Percentiles rank a stretch among this genome's conserved stretches.
Evolutionary conservation across 2,888 invertebrate species (phyloP).

Genomic region (Caenorhabditis japonica): DNA sequence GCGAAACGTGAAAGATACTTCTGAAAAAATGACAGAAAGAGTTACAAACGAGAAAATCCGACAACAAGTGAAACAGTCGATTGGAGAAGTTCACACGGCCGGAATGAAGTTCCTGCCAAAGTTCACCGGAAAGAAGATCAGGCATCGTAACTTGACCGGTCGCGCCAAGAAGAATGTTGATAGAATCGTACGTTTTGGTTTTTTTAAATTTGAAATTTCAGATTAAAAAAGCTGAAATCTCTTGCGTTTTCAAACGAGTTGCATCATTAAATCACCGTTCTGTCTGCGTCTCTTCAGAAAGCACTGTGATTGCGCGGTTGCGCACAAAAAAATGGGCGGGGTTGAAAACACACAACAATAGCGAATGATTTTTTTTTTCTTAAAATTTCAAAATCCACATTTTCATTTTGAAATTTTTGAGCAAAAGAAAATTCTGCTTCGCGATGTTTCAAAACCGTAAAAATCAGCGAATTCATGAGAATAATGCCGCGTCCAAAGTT

Average conservation of each 20-base stretch:
- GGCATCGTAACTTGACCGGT: slow-evolving; percentile 65
- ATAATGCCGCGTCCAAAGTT: too few relatives aligned
- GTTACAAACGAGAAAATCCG: slow-evolving; percentile 59
- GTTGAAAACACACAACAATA: too few relatives aligned
- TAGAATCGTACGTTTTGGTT: slow-evolving; percentile 20
- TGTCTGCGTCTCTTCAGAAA: too few relatives aligned
- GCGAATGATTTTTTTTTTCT: neutral
- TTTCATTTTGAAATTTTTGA: too few relatives aligned
- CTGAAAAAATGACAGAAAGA: slow-evolving; percentile 51
- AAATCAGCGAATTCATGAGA: too few relatives aligned
- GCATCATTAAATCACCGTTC: too few relatives aligned
- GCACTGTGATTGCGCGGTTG: too few relatives aligned
- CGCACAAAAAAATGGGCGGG: too few relatives aligned
- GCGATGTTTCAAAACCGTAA: too few relatives aligned
- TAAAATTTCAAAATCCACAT: neutral
- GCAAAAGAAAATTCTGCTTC: too few relatives aligned
- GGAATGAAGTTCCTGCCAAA: slow-evolving; percentile 74
- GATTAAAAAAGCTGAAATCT: neutral
- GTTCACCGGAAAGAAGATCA: slow-evolving; percentile 71
- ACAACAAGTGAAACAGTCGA: slow-evolving; percentile 67
- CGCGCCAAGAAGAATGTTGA: slow-evolving; percentile 60
- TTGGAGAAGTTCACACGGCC: slow-evolving; percentile 66
- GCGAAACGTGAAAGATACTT: slow-evolving; percentile 52
- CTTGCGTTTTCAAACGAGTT: too few relatives aligned
- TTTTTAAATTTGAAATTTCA: neutral